Evolutionary conservation across 2,797 vertebrate species (phyloP).

Genomic region (Ctenochaetus hawaiiensis): DNA sequence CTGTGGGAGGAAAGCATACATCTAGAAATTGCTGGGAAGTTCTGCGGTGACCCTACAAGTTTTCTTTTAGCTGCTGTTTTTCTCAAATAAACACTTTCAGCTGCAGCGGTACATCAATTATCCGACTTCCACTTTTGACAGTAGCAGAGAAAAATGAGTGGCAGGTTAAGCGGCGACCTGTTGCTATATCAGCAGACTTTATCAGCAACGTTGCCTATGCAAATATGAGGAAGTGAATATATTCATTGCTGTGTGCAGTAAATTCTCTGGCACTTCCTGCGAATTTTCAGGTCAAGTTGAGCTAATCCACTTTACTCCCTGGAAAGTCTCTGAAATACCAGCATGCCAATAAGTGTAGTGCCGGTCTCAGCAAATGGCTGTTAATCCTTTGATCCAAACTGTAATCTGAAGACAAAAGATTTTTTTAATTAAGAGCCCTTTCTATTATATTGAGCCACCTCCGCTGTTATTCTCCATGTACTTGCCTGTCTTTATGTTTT

Average conservation of each 20-base stretch:
- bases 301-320: slow-evolving; percentile 69
- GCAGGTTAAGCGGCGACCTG: slow-evolving; percentile 20
- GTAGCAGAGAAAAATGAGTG: slow-evolving; percentile 29
- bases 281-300: slow-evolving; percentile 56
- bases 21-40: slow-evolving; percentile 58
- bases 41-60: slow-evolving; percentile 12
- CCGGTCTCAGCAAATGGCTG: slow-evolving; percentile 58
- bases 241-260: slow-evolving; percentile 10
- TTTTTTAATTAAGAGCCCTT: slow-evolving; percentile 57
- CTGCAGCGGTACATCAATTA: slow-evolving; percentile 20
- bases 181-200: slow-evolving; percentile 47
- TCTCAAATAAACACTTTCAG: slow-evolving; percentile 22
- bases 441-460: slow-evolving; percentile 36
- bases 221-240: slow-evolving; percentile 56
- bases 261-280: slow-evolving; percentile 47
- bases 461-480: slow-evolving; percentile 10
- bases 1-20: slow-evolving; percentile 60
- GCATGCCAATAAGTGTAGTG: slow-evolving; percentile 51
- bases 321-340: slow-evolving; percentile 58
- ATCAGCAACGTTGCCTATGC: slow-evolving; percentile 40
- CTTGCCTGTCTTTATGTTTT: slow-evolving; percentile 18
- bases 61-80: background rate
- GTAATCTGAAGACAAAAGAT: slow-evolving; percentile 66
- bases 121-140: slow-evolving; percentile 36
- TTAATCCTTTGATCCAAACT: slow-evolving; percentile 63